phyloP scores from a whole-genome alignment of 2,888 invertebrate genomes.

The Caenorhabditis macrosperma region DNA sequence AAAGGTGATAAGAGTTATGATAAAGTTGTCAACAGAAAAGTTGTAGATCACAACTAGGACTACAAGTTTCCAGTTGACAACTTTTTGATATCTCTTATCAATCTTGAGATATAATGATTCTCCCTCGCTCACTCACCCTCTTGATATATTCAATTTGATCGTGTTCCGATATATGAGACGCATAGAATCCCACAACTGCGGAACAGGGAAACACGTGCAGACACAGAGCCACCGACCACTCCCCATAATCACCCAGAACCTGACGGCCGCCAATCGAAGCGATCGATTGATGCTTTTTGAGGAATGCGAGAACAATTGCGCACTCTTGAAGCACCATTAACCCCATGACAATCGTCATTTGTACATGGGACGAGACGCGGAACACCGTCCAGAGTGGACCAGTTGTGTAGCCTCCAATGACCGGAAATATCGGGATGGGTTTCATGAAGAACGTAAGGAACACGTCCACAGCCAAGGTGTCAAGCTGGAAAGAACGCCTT shows the following conservation, averaged over 20 bases:
- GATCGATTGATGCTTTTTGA: neutral
- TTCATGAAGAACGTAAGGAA: neutral
- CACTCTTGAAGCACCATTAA: neutral
- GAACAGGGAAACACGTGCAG: neutral
- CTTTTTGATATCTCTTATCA: too few relatives aligned
- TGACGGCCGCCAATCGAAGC: neutral
- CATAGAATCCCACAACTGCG: neutral
- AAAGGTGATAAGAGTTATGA: too few relatives aligned
- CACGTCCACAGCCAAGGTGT: neutral
- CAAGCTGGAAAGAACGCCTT: neutral
- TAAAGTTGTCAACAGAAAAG: too few relatives aligned
- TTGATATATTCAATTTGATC: too few relatives aligned
- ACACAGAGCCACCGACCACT: neutral
- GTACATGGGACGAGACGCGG: neutral
- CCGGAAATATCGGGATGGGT: neutral
- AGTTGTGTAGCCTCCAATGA: neutral
- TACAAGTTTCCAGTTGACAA: too few relatives aligned
- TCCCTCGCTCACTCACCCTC: too few relatives aligned
- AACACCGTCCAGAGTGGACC: neutral
- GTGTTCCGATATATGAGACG: too few relatives aligned
- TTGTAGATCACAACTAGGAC: too few relatives aligned
- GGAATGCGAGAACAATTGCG: neutral
- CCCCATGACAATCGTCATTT: neutral
- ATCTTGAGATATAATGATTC: too few relatives aligned
- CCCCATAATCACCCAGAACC: neutral